phyloP scores from a whole-genome alignment of 2,113 vertebrate species.

The Embiotoca jacksoni region DNA sequence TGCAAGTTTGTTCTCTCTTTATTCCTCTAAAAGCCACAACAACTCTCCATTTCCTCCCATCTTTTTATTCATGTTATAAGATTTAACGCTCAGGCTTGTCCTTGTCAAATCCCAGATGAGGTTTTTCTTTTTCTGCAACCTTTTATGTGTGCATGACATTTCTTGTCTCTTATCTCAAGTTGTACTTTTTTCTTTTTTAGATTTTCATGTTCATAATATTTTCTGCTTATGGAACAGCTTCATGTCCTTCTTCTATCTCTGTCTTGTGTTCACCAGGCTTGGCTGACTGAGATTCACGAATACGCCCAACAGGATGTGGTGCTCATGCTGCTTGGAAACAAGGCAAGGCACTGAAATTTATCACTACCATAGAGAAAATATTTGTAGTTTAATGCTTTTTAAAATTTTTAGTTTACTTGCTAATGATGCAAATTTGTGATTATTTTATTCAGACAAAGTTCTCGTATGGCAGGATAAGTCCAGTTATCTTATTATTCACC shows the following conservation, averaged over 20 bases:
- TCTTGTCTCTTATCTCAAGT: neutral
- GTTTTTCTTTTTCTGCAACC: conserved; percentile 16
- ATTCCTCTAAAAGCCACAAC: conserved; percentile 16
- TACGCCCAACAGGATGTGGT: conserved; percentile 91
- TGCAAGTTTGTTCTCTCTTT: neutral
- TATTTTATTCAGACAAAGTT: too few species aligned
- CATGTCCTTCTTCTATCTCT: conserved; percentile 10
- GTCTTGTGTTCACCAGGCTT: conserved; percentile 84
- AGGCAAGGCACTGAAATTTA: conserved; percentile 83
- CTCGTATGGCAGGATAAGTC: too few species aligned
- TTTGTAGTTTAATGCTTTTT: neutral
- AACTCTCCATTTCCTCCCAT: conserved; percentile 2
- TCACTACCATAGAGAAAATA: too few species aligned
- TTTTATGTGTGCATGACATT: conserved; percentile 18
- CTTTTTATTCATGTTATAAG: conserved; percentile 32
- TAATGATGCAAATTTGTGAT: too few species aligned
- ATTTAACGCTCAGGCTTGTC: conserved; percentile 38
- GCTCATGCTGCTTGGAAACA: conserved; percentile 95
- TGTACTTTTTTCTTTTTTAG: neutral
- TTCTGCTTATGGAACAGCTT: conserved; percentile 11
- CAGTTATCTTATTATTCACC: too few species aligned
- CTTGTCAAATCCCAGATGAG: conserved; percentile 42
- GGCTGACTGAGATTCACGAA: conserved; percentile 95
- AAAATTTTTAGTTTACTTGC: neutral
- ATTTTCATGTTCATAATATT: conserved; percentile 3